Evolutionary conservation across 2,888 invertebrate species (phyloP).

Genomic region (Ferrisia virgata): DNA sequence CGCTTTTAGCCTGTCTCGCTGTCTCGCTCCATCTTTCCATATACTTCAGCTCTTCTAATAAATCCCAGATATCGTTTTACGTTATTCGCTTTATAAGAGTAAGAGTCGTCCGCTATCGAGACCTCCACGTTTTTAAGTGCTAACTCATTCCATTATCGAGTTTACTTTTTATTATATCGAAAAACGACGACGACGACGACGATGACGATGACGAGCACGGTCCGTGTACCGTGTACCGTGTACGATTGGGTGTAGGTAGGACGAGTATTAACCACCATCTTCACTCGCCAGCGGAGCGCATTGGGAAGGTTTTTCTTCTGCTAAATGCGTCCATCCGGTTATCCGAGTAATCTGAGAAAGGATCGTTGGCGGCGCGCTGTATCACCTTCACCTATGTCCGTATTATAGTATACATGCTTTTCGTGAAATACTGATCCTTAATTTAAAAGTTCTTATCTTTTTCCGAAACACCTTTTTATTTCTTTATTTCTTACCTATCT

Average conservation of each 20-base stretch:
- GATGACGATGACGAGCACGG: not conserved
- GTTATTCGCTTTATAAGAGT: conserved; percentile 32
- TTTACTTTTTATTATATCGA: conserved; percentile 43
- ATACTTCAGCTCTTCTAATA: conserved; percentile 36
- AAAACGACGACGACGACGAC: not conserved
- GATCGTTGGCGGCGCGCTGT: not conserved
- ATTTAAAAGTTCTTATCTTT: not conserved
- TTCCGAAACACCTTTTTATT: not conserved
- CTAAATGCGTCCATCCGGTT: conserved; percentile 43
- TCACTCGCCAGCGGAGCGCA: no score
- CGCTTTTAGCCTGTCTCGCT: not conserved
- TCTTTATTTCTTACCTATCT: no score
- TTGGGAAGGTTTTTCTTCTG: not conserved
- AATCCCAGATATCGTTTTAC: conserved; percentile 41
- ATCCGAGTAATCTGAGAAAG: conserved; percentile 38
- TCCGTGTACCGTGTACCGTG: no score
- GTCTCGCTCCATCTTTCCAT: no score
- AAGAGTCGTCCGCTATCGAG: conserved; percentile 18
- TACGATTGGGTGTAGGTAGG: no score
- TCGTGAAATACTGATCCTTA: not conserved
- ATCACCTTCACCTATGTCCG: no score
- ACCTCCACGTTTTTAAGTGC: conserved; percentile 38
- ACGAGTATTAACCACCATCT: no score
- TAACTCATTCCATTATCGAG: conserved; percentile 44
- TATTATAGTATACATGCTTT: not conserved